phyloP scores from a whole-genome alignment of 2,888 invertebrate genomes.

The Vanessa cardui region DNA sequence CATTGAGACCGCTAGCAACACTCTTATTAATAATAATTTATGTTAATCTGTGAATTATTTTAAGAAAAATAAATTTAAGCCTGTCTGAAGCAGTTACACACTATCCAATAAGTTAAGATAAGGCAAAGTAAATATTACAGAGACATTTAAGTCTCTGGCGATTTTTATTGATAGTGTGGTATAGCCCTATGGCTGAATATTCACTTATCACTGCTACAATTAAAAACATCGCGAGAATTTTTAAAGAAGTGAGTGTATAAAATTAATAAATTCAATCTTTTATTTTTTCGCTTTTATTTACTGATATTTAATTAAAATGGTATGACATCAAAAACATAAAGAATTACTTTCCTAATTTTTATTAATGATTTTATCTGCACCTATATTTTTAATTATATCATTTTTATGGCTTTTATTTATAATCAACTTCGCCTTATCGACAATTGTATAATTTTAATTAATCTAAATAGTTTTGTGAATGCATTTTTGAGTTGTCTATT shows the following conservation, averaged over 20 bases:
- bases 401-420: neutral
- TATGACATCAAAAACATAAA: no score
- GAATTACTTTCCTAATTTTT: no score
- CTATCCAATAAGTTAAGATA: neutral
- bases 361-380: no score
- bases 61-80: neutral
- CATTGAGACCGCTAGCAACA: conserved; percentile 24
- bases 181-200: neutral
- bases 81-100: neutral
- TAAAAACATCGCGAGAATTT: no score
- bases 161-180: neutral
- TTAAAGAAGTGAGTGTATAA: no score
- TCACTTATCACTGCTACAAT: no score
- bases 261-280: no score
- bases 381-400: no score
- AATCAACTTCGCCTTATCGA: neutral
- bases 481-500: conserved; percentile 4
- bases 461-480: conserved; percentile 1
- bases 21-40: neutral
- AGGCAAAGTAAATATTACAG: neutral
- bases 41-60: neutral
- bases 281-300: no score
- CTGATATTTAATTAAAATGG: no score
- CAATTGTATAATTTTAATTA: neutral
- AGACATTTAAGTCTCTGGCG: neutral